Evolutionary conservation across 1,140 invertebrate genomes (phyloP), one percentile per base, ranked within the genome.

Genomic region (Drosophila kikkawai): DNA sequence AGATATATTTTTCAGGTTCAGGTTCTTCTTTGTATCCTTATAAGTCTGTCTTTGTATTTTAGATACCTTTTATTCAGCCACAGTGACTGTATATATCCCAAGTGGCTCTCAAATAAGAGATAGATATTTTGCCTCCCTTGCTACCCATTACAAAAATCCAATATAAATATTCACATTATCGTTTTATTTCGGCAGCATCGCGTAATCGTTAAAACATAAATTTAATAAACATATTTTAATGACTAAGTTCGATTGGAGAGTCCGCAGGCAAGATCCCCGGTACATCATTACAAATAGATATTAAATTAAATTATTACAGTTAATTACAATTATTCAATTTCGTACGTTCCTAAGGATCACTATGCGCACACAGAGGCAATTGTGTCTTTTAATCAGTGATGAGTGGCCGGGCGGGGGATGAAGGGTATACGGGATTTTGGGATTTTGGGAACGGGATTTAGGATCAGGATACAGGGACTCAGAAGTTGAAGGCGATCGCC

Each of bases 141-240:
- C 6, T 22, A 22, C 2, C 22, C 2, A 22, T 22, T 22, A 22
- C 0, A 44, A 53, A 47, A 19, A 71, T 34, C 0, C 39, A 29
- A 29, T 22, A 15, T 75, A 32, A 50, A 80, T 55, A 78, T 83
- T 88, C 66, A 79, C 56, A 69, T 84, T 65, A 61, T 85, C 80
- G 74, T 67, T 61, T 88, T 90, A 88, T 64, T 88, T 90, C 74
- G 74, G 69, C 85, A 79, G 77, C 47, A 60, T 76, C 29, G 71
- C 81, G 47, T 71, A 71, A 71, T 78, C 79, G 44, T 74, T 74
- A 73, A 73, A 74, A 60, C 67, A 71, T 71, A 86, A 76, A 87
- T 82, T 78, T 80, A 75, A 90, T 77, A 88, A 90, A 90, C 81
- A 90, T 88, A 88, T 80, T 88, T 90, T 88, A 90, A 88, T 88